phyloP scores from a whole-genome alignment of 1,140 invertebrate species.

The Meloidogyne hapla region DNA sequence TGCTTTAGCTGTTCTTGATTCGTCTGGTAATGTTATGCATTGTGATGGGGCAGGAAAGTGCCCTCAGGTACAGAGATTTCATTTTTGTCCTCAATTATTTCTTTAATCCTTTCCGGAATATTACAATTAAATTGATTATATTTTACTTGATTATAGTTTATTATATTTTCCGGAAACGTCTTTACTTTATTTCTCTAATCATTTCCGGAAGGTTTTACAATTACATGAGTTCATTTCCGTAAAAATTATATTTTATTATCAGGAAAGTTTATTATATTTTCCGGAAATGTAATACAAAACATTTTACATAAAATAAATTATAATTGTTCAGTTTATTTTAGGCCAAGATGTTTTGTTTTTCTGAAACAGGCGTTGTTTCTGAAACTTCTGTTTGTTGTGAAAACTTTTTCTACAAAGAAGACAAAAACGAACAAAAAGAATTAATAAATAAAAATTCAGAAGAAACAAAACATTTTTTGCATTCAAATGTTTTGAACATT shows the following conservation, averaged over 20 bases:
- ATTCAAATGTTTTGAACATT: neutral
- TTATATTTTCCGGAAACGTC: too few relatives aligned
- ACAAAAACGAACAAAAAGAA: constrained; percentile 15
- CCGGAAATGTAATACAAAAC: too few relatives aligned
- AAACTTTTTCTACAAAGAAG: neutral
- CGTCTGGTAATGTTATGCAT: constrained; percentile 20
- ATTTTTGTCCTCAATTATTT: neutral
- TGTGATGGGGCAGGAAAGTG: constrained; percentile 31
- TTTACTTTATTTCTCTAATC: too few relatives aligned
- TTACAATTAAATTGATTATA: too few relatives aligned
- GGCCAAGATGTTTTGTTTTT: neutral
- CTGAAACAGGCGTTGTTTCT: neutral
- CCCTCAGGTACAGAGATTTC: constrained; percentile 29
- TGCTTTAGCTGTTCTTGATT: constrained; percentile 35
- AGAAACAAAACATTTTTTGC: neutral
- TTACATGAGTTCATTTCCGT: too few relatives aligned
- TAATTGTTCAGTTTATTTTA: neutral
- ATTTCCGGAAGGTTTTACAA: too few relatives aligned
- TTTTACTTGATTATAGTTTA: too few relatives aligned
- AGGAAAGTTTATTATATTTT: too few relatives aligned
- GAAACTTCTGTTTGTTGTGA: neutral
- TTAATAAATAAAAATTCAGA: neutral
- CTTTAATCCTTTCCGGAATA: too few relatives aligned
- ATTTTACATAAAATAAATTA: too few relatives aligned
- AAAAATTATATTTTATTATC: too few relatives aligned